Evolutionary conservation across 92 coral and sea anemone species (phyloP).

Genomic region (Epizoanthus stellaris): DNA sequence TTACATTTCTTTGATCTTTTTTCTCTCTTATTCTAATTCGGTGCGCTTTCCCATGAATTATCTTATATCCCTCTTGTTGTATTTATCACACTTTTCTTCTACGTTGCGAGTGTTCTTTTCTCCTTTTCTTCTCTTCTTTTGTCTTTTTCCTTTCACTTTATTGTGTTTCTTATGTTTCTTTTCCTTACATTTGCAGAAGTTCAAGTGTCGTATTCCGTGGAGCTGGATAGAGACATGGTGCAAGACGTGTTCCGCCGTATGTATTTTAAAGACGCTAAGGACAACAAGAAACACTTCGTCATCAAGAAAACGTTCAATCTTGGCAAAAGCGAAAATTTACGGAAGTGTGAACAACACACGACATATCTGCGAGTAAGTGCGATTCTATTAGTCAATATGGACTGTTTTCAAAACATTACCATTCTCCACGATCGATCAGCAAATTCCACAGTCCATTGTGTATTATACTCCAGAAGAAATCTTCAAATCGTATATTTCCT

Average conservation of each 20-base stretch:
- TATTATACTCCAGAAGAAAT: background rate
- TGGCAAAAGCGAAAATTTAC: constrained; percentile 33
- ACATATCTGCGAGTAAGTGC: constrained; percentile 72
- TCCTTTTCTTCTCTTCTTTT: background rate
- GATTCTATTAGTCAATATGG: too few relatives aligned
- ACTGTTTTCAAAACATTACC: background rate
- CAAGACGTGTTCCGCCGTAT: constrained; percentile 60
- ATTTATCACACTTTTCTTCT: background rate
- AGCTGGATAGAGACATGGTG: constrained; percentile 68
- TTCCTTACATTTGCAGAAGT: constrained; percentile 52
- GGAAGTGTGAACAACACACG: constrained; percentile 61
- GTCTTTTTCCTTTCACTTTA: background rate
- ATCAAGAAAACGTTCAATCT: constrained; percentile 48
- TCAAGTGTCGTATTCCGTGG: constrained; percentile 59
- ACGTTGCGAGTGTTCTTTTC: background rate
- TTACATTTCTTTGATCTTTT: background rate
- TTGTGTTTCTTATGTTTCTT: background rate
- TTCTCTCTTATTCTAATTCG: background rate
- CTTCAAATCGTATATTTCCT: too few relatives aligned
- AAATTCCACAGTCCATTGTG: too few relatives aligned
- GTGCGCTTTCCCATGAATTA: too few relatives aligned
- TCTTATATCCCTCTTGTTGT: background rate
- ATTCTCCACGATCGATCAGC: too few relatives aligned
- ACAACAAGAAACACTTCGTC: constrained; percentile 46
- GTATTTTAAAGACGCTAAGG: constrained; percentile 60